Base-by-base conservation (phyloP, 2,888 invertebrate genomes). In the Ochropleura plecta region DNA sequence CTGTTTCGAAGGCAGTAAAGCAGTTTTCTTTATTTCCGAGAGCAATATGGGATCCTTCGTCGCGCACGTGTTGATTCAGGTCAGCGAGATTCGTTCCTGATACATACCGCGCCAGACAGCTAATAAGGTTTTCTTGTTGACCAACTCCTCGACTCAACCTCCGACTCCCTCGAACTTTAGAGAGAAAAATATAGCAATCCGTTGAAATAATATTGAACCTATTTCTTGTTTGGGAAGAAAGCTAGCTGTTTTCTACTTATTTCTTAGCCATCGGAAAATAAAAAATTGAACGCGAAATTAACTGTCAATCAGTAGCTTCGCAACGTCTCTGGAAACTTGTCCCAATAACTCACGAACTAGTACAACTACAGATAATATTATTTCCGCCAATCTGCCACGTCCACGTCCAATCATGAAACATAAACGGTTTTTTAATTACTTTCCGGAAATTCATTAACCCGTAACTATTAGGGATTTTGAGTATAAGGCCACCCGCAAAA, bases 21-120 rank as follows among this genome's bases (percentile, higher is more conserved):
- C 87, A 92, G 90, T 92, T 91, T 91, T 90, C 90, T 92, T 92
- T 92, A 93, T 92, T 92, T 91, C 88, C 79, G 84, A 85, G 83
- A 82, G 88, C 83, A 87, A 83, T 87, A 86, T 81, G 76, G 78
- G 72, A 89, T 87, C 76, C 80, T 88, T 88, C 88, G 77, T 76
- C 79, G 87, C 89, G 88, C 93, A 94, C 94, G 94, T 94, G 93
- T 90, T 70, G 76, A 94, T 91, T 92, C 92, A 89, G 94, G 94
- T 91, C 94, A 92, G 60, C 82, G 66, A 78, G 73, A 82, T 81
- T 82, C 65, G 78, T 85, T 87, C 87, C 83, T 69, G 57, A 63
- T 51, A 42, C 10, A 60, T 53, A 51, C 42, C 53, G 60, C 64
- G 30, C 59, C 69, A 60, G 65, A 53, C 73, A 55, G 60, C 55